Percentiles rank a stretch among this genome's conserved stretches.
Conservation (phyloP, 2,888 invertebrate genomes). For the Meliscaeva auricollis region DNA sequence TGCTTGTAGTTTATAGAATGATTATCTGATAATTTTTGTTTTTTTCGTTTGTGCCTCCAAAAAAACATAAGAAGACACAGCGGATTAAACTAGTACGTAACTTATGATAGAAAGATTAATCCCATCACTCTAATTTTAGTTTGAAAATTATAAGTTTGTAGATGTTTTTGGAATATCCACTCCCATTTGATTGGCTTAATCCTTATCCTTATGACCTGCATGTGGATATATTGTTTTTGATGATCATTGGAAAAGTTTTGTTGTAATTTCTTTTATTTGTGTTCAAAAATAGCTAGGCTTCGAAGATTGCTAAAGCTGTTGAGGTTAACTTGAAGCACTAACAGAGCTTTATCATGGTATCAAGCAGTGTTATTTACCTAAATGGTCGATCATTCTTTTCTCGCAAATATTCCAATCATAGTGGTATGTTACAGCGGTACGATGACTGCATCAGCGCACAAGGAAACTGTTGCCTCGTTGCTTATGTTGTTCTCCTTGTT, state of each 20-base stretch:
- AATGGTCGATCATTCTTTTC: no score
- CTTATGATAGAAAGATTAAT: neutral
- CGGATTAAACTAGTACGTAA: slow-evolving; percentile 47
- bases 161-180: neutral
- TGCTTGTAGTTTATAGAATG: neutral
- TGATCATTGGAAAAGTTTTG: slow-evolving; percentile 15
- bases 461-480: no score
- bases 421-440: no score
- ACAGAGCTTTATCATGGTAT: no score
- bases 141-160: neutral
- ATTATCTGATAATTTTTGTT: slow-evolving; percentile 9
- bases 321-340: no score
- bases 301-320: neutral
- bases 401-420: no score
- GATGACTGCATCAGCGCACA: no score
- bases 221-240: neutral
- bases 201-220: neutral
- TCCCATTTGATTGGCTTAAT: neutral
- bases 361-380: no score
- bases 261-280: neutral
- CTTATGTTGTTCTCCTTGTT: no score
- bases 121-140: neutral
- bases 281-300: neutral
- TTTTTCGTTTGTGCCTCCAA: slow-evolving; percentile 29
- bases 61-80: slow-evolving; percentile 17